Evolutionary conservation across 1,140 invertebrate species (phyloP).

Genomic region (Bursaphelenchus mucronatus): DNA sequence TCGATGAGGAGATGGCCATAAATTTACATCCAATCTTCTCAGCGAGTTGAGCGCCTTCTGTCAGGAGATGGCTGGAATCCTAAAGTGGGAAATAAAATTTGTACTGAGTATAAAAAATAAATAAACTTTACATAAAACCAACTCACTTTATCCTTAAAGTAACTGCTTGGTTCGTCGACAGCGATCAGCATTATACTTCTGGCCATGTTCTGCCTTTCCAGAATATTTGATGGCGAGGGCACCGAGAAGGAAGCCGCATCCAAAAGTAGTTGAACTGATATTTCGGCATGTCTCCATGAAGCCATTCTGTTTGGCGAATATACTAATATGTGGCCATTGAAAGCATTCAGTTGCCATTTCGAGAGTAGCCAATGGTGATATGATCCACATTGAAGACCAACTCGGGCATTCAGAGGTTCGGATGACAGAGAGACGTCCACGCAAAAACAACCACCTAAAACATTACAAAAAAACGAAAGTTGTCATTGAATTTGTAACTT

Average conservation of each 20-base stretch:
- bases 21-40: conserved; percentile 32
- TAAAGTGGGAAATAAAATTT: neutral
- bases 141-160: conserved; percentile 30
- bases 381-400: conserved; percentile 19
- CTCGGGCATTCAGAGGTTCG: conserved; percentile 33
- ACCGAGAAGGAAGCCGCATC: conserved; percentile 22
- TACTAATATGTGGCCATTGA: conserved; percentile 30
- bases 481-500: conserved; percentile 1
- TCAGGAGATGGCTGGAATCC: conserved; percentile 32
- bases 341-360: conserved; percentile 30
- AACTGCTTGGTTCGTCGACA: conserved; percentile 28
- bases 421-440: conserved; percentile 22
- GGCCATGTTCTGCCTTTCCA: conserved; percentile 28
- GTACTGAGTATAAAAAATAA: neutral
- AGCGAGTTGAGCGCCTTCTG: conserved; percentile 28
- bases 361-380: conserved; percentile 34
- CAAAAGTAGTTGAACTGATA: conserved; percentile 20
- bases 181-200: conserved; percentile 30
- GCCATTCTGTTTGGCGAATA: conserved; percentile 25
- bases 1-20: conserved; percentile 27
- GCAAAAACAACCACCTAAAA: conserved; percentile 25
- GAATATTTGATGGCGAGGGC: conserved; percentile 3
- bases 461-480: neutral
- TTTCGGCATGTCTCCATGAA: conserved; percentile 36
- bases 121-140: neutral